Conservation (phyloP, 2,888 invertebrate species). For the Apodemia zela region DNA sequence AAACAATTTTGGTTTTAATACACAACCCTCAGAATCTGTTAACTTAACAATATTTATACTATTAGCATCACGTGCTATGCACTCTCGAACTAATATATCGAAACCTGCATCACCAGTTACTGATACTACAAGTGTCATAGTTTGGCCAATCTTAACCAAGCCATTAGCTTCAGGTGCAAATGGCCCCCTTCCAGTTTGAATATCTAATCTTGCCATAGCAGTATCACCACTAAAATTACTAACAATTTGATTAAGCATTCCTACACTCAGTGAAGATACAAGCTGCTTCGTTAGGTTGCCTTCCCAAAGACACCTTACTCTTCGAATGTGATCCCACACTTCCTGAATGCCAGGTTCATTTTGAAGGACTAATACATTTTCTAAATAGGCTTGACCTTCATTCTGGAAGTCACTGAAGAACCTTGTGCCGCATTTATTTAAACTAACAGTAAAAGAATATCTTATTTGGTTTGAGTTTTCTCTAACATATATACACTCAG, state of each 20-base stretch:
- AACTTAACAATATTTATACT: conserved; percentile 83
- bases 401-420: conserved; percentile 89
- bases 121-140: conserved; percentile 89
- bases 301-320: conserved; percentile 90
- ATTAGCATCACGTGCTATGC: conserved; percentile 86
- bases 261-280: conserved; percentile 87
- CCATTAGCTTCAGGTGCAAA: conserved; percentile 88
- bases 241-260: conserved; percentile 89
- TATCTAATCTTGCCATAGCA: conserved; percentile 88
- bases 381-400: conserved; percentile 88
- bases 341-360: conserved; percentile 88
- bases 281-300: conserved; percentile 88
- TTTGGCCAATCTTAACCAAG: conserved; percentile 89
- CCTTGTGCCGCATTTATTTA: conserved; percentile 89
- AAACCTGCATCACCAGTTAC: conserved; percentile 90
- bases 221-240: conserved; percentile 93
- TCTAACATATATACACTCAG: conserved; percentile 86
- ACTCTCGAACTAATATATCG: conserved; percentile 88
- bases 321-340: conserved; percentile 89
- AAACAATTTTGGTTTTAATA: conserved; percentile 88
- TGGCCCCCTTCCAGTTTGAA: conserved; percentile 88
- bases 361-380: conserved; percentile 88
- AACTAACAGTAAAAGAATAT: conserved; percentile 86
- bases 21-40: conserved; percentile 88
- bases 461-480: conserved; percentile 85